Evolutionary conservation across 2,888 invertebrate species (phyloP).

Genomic region (Therioaphis trifolii): DNA sequence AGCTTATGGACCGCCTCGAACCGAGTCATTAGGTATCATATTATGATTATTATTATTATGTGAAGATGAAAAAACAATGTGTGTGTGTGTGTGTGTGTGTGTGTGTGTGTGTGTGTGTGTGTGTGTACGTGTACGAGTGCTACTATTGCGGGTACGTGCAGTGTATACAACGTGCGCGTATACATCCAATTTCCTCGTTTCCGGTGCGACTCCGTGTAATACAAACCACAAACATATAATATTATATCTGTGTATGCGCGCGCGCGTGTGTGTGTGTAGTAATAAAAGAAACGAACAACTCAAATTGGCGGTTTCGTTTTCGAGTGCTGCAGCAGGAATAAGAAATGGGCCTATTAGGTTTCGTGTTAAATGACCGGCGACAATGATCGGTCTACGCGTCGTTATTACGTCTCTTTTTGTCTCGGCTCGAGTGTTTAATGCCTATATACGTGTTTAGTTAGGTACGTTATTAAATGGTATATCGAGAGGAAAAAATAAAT

Average conservation of each 20-base stretch:
- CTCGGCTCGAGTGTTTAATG: no score
- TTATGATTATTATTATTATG: no score
- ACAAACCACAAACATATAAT: constrained; percentile 49
- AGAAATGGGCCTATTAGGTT: constrained; percentile 20
- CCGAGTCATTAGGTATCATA: no score
- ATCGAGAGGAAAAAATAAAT: no score
- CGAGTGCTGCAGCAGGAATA: neutral
- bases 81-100: neutral
- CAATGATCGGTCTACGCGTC: constrained; percentile 20
- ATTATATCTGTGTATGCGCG: neutral
- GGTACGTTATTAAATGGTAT: no score
- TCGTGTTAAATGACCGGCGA: constrained; percentile 52
- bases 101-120: neutral
- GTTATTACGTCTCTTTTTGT: neutral
- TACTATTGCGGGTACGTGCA: neutral
- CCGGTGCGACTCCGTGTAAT: constrained; percentile 11
- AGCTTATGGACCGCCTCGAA: no score
- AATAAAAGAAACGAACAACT: constrained; percentile 39
- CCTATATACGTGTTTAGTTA: no score
- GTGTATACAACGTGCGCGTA: neutral
- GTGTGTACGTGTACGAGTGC: neutral
- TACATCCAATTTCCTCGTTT: constrained; percentile 56
- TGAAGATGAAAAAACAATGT: neutral
- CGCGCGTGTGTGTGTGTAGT: neutral
- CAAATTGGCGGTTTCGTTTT: constrained; percentile 52